Evolutionary conservation across 2,113 vertebrate genomes (phyloP), one percentile per base, ranked within the genome.

Genomic region (Gadus chalcogrammus): DNA sequence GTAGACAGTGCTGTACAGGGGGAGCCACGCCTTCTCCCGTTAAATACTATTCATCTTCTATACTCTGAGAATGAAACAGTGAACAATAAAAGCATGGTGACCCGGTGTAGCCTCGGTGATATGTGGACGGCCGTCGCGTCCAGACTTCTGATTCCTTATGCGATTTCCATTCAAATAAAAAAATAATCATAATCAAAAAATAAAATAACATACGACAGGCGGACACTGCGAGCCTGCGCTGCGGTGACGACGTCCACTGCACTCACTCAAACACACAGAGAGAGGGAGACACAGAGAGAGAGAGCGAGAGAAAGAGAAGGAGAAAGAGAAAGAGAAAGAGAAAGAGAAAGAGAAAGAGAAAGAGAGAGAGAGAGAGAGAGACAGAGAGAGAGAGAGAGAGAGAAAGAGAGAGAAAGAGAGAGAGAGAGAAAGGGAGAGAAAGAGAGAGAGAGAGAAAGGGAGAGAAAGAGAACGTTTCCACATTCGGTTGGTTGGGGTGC

Each of bases 21-120:
- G 90, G 42, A 92, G 88, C 91, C 94, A 90, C 79, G 79, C 89
- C 91, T 89, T 90, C 84, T 85, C 93, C 92, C 93, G 84, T 95
- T 93, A 94, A 94, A 94, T 92, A 91, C 91, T 91, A 93, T 92
- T 89, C 69, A 82, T 87, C 88, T 91, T 88, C 92, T 94, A 94
- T 91, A 85, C 83, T 88, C 74, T 89, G 80, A 85, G 92, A 92
- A 92, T 94, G 91, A 91, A 89, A 88, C 81, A 88, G 91, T 88
- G 92, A 83, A 92, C 89, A 92, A 92, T 91, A 90, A 92, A 93
- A 90, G 90, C 92, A 83, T 86, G 88, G 92, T 90, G 89, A 87
- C 88, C 93, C 93, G 92, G 91, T 93, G 92, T 91, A 96, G 93
- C 92, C 85, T 93, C 83, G 91, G 82, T 87, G 90, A 89, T 90